Base-by-base conservation (phyloP, 2,888 invertebrate species). In the Aphidius colemani region DNA sequence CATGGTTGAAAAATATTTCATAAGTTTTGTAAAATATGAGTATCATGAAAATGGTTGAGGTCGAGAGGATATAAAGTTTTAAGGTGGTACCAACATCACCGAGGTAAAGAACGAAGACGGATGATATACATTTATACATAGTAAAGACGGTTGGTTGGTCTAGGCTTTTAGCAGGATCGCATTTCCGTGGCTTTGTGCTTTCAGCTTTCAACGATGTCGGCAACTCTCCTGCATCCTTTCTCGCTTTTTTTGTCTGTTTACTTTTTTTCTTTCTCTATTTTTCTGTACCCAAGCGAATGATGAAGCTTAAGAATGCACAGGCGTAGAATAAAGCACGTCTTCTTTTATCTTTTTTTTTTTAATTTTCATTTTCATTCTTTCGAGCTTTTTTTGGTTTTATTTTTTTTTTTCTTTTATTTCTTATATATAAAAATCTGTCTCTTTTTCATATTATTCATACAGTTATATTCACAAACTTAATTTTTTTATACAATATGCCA, bases 151-250 rank as follows among this genome's bases (percentile, higher is more conserved):
- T 59, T 65, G 65, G 67, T 69, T 69, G 63, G 62, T 64, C 63
- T 63, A 60, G 67, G 70, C 72, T 72, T 71, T 71, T 71, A 71
- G 70, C 63, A 67, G 68, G 70, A 69, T 70, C 70, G 71, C 70
- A 68, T 71, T 72, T 69, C 71, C 69, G 69, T 59, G 66, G 65
- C 71, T 71, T 71, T 71, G 70, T 72, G 66, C 70, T 69, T 65
- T 65, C 69, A 66, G 69, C 66, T 70, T 66, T 69, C 68, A 69
- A 45, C 68, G 66, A 60, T 53, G 55, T 46, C 11, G 30, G n/a
- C 61, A 10, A 53, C 39, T n/a, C 13, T 55, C 46, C 45, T 43
- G 61, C 48, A 39, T 57, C 59, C 53, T 13, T 11, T 55, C 55
- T 41, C 40, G 13, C 55, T 39, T 40, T 7, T 41, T 50, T 50